phyloP scores from a whole-genome alignment of 2,797 vertebrate genomes.

The Cyprinella venusta region DNA sequence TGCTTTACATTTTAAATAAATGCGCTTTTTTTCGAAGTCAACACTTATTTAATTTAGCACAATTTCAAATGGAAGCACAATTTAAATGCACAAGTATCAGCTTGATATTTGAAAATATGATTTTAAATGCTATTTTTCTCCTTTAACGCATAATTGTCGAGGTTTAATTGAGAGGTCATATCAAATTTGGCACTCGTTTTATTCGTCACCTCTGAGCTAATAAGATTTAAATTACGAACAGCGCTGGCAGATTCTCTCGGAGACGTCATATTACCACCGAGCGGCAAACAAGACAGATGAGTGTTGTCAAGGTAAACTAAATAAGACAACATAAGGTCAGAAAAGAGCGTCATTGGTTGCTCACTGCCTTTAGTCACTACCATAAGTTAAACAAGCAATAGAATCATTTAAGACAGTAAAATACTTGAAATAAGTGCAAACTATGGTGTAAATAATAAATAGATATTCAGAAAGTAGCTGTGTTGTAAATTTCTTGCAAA shows the following conservation, averaged over 20 bases:
- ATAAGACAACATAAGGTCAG: background rate
- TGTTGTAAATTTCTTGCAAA: background rate
- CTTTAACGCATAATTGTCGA: conserved; percentile 23
- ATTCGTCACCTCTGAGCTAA: conserved; percentile 21
- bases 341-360: background rate
- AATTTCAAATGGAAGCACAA: background rate
- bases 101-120: background rate
- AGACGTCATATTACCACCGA: conserved; percentile 53
- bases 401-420: background rate
- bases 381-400: background rate
- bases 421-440: too few relatives aligned
- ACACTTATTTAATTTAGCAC: too few relatives aligned
- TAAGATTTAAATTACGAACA: conserved; percentile 25
- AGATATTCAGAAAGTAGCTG: too few relatives aligned
- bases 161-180: conserved; percentile 23
- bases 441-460: too few relatives aligned
- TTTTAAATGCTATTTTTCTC: conserved; percentile 16
- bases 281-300: conserved; percentile 57
- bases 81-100: conserved; percentile 1
- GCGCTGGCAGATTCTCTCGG: conserved; percentile 14
- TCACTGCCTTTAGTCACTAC: background rate
- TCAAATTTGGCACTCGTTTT: conserved; percentile 26
- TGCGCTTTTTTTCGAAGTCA: background rate
- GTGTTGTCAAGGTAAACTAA: background rate
- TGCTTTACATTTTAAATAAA: conserved; percentile 1